These are phyloP conservation scores for Meriones psammophilus DNA, from an alignment of 2,797 vertebrate species.

Conservation along the genomic window DNA sequence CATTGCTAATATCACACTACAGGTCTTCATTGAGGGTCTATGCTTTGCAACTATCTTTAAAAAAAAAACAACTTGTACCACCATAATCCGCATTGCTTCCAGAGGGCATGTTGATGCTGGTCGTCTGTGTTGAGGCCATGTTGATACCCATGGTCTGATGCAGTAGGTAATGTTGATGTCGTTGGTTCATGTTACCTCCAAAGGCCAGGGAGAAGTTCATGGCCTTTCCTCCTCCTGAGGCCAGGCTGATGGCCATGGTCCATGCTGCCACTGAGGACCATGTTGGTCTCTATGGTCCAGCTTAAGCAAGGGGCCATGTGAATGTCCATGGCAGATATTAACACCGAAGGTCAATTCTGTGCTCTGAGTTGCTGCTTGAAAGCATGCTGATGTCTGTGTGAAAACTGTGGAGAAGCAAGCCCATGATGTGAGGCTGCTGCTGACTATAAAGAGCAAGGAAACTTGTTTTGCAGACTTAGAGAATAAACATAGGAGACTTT, in stretches of 20 bases:
- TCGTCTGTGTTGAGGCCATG: background rate
- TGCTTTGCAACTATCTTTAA: background rate
- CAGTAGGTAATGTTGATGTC: background rate
- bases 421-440: background rate
- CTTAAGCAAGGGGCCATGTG: background rate
- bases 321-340: background rate
- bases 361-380: background rate
- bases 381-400: background rate
- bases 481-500: background rate
- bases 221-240: background rate
- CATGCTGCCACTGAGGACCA: background rate
- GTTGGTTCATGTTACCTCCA: background rate
- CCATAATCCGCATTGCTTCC: background rate
- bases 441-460: background rate
- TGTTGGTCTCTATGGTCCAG: background rate
- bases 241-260: background rate
- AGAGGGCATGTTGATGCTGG: too few relatives aligned
- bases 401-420: background rate
- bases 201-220: background rate
- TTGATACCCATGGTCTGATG: background rate
- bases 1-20: background rate
- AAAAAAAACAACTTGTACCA: background rate
- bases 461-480: background rate
- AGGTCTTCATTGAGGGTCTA: background rate
- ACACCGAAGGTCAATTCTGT: too few relatives aligned